Conservation (phyloP, 2,888 invertebrate species). For the Pasiphila rectangulata region DNA sequence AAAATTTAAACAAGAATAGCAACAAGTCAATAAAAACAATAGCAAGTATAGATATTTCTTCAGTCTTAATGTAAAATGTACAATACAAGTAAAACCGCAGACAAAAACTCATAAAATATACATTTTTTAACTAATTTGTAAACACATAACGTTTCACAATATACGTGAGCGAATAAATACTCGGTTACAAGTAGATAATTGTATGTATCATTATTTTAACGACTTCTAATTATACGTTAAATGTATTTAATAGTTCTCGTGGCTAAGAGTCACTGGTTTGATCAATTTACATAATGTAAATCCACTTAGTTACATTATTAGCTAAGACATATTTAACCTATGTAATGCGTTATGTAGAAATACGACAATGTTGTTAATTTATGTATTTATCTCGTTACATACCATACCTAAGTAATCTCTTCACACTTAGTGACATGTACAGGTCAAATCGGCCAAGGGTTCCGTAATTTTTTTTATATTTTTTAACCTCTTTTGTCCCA, state of each 20-base stretch:
- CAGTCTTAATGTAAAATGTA: too few species aligned
- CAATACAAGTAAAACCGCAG: not conserved
- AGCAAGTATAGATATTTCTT: too few species aligned
- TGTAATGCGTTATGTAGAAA: too few species aligned
- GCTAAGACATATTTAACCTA: not conserved
- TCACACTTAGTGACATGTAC: too few species aligned
- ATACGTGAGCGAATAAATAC: slow-evolving; percentile 26
- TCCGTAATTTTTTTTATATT: too few species aligned
- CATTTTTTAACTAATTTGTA: slow-evolving; percentile 10
- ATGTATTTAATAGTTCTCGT: slow-evolving; percentile 19
- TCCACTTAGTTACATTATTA: slow-evolving; percentile 20
- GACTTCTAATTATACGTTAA: slow-evolving; percentile 28
- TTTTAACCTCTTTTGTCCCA: too few species aligned
- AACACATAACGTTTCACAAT: slow-evolving; percentile 20
- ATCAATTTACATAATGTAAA: slow-evolving; percentile 26
- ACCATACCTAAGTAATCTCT: too few species aligned
- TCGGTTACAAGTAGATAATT: slow-evolving; percentile 28
- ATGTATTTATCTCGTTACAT: too few species aligned
- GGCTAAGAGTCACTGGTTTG: slow-evolving; percentile 26
- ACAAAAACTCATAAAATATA: not conserved
- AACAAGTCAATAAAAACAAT: too few species aligned
- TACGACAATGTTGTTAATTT: too few species aligned
- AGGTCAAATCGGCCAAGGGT: too few species aligned
- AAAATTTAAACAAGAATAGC: too few species aligned
- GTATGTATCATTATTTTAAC: slow-evolving; percentile 25